Evolutionary conservation across 2,113 vertebrate species (phyloP).

Genomic region (Festucalex cinctus): DNA sequence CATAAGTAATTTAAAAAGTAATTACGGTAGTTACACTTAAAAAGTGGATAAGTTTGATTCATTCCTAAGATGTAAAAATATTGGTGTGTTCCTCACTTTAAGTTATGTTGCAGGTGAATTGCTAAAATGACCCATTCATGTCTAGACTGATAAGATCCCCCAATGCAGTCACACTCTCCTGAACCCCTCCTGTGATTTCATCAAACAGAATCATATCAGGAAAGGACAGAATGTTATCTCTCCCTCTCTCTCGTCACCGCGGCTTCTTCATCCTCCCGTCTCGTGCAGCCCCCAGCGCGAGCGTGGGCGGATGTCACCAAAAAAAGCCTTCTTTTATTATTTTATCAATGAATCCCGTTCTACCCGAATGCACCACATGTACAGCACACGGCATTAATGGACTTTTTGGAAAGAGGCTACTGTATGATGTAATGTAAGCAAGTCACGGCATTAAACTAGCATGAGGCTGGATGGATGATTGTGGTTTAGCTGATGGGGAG

Average conservation of each 20-base stretch:
- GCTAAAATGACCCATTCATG: background rate
- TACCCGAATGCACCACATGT: conserved; percentile 5
- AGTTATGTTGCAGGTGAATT: background rate
- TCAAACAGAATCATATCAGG: conserved; percentile 58
- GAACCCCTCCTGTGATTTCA: conserved; percentile 45
- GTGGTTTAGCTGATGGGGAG: conserved; percentile 40
- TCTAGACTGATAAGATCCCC: background rate
- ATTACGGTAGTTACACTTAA: too few relatives aligned
- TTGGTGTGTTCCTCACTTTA: background rate
- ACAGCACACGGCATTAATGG: conserved; percentile 28
- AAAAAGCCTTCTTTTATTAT: conserved; percentile 13
- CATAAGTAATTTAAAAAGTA: too few relatives aligned
- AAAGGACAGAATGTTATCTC: conserved; percentile 35
- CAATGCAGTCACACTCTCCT: conserved; percentile 6
- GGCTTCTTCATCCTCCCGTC: conserved; percentile 43
- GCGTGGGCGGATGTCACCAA: conserved; percentile 47
- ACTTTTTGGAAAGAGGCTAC: conserved; percentile 29
- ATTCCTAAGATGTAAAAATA: background rate
- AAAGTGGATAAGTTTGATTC: background rate
- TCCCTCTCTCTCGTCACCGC: conserved; percentile 12
- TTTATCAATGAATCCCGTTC: conserved; percentile 54
- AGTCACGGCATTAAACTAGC: conserved; percentile 38
- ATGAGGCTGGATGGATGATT: conserved; percentile 46
- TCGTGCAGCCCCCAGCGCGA: conserved; percentile 42
- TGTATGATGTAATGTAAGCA: conserved; percentile 34